Percentiles rank a stretch among this genome's conserved stretches.
Conservation (phyloP, 2,797 vertebrate species). For the Danionella dracula region DNA sequence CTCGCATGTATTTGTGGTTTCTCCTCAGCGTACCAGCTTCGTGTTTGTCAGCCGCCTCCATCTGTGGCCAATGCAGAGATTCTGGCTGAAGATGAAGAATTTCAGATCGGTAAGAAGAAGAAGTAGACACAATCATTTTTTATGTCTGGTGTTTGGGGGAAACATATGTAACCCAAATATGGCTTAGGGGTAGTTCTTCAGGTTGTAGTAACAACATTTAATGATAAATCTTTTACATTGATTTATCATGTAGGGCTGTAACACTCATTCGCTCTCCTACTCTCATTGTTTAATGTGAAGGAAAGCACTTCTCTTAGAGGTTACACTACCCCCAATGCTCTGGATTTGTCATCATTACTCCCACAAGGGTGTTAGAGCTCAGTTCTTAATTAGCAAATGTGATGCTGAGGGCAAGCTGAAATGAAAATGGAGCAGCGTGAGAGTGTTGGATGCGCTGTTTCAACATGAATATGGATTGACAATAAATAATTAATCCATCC, state of each 20-base stretch:
- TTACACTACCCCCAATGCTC: not conserved
- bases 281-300: constrained; percentile 5
- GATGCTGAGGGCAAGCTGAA: constrained; percentile 20
- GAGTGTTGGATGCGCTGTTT: not conserved
- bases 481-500: no score
- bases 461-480: not conserved
- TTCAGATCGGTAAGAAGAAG: constrained; percentile 83
- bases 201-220: not conserved
- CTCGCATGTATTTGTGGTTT: constrained; percentile 5
- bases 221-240: not conserved
- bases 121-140: no score
- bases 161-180: no score
- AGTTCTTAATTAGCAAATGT: constrained; percentile 34
- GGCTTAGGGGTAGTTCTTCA: no score
- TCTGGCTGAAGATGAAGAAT: constrained; percentile 88
- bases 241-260: no score
- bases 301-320: not conserved
- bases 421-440: no score
- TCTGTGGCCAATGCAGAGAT: constrained; percentile 84
- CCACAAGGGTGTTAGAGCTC: constrained; percentile 5
- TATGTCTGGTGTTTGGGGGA: no score
- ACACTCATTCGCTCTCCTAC: not conserved
- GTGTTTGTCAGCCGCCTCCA: constrained; percentile 85
- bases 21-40: constrained; percentile 85
- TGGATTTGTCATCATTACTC: constrained; percentile 36